Conservation (phyloP, 2,113 vertebrate genomes). For the Epinephelus moara region DNA sequence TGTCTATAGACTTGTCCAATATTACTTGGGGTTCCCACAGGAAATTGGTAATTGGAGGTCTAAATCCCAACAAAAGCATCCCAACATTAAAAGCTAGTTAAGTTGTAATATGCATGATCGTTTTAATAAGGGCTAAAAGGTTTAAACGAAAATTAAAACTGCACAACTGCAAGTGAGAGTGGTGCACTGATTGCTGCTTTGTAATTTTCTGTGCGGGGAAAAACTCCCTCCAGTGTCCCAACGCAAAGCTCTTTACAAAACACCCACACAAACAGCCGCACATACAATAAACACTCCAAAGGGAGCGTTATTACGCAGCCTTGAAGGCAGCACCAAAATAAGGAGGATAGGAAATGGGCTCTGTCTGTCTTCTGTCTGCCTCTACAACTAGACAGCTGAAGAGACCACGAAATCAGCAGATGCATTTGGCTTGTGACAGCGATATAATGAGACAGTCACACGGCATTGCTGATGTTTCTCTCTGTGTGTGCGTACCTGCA, state of each 20-base stretch:
- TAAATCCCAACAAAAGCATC: neutral
- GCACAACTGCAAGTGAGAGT: conserved; percentile 3
- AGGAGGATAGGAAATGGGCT: neutral
- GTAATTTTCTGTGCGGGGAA: neutral
- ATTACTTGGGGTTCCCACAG: neutral
- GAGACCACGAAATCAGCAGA: conserved; percentile 38
- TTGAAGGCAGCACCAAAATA: neutral
- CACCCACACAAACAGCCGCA: neutral
- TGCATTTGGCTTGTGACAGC: conserved; percentile 33
- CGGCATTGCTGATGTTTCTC: conserved; percentile 10
- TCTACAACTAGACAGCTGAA: conserved; percentile 11
- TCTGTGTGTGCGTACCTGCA: neutral
- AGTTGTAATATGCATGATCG: neutral
- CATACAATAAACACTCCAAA: conserved; percentile 4
- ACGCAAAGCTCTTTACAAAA: conserved; percentile 17
- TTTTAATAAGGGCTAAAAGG: no score
- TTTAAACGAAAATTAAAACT: no score
- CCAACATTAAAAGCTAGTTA: neutral
- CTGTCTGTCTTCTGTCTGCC: neutral
- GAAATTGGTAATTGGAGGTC: neutral
- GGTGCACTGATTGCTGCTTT: conserved; percentile 16
- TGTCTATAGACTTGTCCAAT: neutral
- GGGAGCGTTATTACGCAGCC: conserved; percentile 15
- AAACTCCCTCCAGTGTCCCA: neutral
- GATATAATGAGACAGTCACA: conserved; percentile 48